These are phyloP conservation scores for Hybognathus amarus DNA, from an alignment of 2,797 vertebrate genomes.

Conservation along the genomic window DNA sequence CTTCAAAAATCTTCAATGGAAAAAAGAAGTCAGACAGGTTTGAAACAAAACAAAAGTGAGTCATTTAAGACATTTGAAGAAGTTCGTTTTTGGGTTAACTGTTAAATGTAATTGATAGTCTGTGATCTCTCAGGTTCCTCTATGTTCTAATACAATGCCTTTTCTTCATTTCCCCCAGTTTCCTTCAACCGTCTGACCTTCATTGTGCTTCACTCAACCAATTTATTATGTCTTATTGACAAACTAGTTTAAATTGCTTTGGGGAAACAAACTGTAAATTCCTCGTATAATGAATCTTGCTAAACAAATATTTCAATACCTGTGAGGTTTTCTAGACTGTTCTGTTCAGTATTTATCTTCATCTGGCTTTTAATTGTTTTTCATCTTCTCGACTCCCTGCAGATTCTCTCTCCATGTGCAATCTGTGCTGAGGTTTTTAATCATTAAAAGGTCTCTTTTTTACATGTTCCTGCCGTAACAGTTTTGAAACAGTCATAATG, in stretches of 20 bases:
- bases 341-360: conserved; percentile 54
- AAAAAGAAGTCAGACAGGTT: background rate
- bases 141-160: background rate
- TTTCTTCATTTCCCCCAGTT: conserved; percentile 2
- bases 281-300: conserved; percentile 33
- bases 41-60: background rate
- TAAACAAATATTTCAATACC: conserved; percentile 48
- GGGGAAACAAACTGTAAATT: conserved; percentile 12
- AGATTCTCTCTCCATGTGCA: conserved; percentile 38
- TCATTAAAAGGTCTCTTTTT: conserved; percentile 38
- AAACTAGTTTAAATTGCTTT: conserved; percentile 37
- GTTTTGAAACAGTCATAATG: conserved; percentile 44
- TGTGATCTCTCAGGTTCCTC: background rate
- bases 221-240: conserved; percentile 30
- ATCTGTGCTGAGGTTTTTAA: conserved; percentile 44
- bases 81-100: background rate
- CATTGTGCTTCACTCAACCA: conserved; percentile 13
- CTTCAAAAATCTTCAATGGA: background rate
- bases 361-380: conserved; percentile 54
- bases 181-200: background rate
- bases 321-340: conserved; percentile 35
- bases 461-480: conserved; percentile 43
- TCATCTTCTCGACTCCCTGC: conserved; percentile 51
- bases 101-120: conserved; percentile 3
- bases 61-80: no score